Evolutionary conservation across 2,113 vertebrate genomes (phyloP).

Genomic region (Onychostoma macrolepis): DNA sequence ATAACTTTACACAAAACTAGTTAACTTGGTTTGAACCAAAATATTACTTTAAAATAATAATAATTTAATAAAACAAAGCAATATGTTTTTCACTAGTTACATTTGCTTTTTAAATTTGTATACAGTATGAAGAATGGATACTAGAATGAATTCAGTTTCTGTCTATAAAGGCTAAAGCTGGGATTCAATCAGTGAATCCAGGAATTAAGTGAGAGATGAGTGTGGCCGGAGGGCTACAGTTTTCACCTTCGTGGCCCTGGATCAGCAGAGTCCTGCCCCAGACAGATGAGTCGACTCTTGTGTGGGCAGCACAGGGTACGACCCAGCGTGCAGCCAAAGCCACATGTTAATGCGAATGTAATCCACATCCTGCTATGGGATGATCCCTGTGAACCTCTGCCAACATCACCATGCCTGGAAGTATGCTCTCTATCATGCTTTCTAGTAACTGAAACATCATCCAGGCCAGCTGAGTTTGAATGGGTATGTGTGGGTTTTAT

Average conservation of each 20-base stretch:
- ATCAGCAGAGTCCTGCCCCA: background rate
- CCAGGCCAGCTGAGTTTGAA: background rate
- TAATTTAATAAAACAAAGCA: background rate
- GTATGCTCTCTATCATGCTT: constrained; percentile 45
- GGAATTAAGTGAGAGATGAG: background rate
- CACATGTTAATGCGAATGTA: constrained; percentile 65
- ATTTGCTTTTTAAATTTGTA: background rate
- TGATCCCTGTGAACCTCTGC: constrained; percentile 54
- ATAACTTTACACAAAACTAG: background rate
- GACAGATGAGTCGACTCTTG: background rate
- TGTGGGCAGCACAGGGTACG: background rate
- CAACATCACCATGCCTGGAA: constrained; percentile 44
- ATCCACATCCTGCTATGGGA: constrained; percentile 61
- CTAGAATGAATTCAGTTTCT: background rate
- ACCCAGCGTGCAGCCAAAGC: constrained; percentile 49
- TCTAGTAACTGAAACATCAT: constrained; percentile 16
- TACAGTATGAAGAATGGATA: background rate
- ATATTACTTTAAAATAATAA: background rate
- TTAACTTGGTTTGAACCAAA: background rate
- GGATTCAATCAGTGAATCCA: background rate
- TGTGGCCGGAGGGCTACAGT: background rate
- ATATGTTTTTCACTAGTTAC: background rate
- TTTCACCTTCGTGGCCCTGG: background rate
- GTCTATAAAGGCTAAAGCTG: background rate
- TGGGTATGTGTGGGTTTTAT: background rate